Conservation (phyloP, 2,888 invertebrate species). For the Idaea biselata region DNA sequence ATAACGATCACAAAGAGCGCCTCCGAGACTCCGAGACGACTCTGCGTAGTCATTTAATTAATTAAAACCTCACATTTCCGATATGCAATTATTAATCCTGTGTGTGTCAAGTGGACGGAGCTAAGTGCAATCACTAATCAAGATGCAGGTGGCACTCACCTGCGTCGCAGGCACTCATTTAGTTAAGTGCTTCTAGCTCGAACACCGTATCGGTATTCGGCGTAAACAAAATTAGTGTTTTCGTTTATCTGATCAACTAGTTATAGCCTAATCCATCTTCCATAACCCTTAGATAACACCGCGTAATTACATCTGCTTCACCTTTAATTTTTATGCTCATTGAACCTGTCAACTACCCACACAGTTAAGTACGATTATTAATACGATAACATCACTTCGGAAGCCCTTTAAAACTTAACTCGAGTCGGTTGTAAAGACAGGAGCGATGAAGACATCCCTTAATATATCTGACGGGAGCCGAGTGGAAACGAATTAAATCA, state of each 20-base stretch:
- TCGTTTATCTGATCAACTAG: slow-evolving; percentile 21
- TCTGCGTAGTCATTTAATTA: slow-evolving; percentile 57
- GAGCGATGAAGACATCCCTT: slow-evolving; percentile 58
- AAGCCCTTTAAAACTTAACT: slow-evolving; percentile 27
- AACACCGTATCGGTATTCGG: slow-evolving; percentile 35
- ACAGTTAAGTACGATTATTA: not conserved
- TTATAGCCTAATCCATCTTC: slow-evolving; percentile 26
- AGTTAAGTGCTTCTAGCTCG: slow-evolving; percentile 54
- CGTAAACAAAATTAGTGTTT: slow-evolving; percentile 49
- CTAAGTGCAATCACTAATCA: slow-evolving; percentile 71
- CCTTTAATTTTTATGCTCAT: slow-evolving; percentile 20
- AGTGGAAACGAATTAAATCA: slow-evolving; percentile 74
- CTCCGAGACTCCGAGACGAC: slow-evolving; percentile 30
- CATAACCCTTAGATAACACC: not conserved
- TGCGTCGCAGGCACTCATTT: slow-evolving; percentile 54
- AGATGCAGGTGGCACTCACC: slow-evolving; percentile 72
- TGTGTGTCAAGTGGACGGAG: slow-evolving; percentile 55
- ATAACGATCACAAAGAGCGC: slow-evolving; percentile 41
- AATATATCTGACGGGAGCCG: slow-evolving; percentile 54
- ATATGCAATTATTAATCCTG: slow-evolving; percentile 62
- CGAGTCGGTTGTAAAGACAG: slow-evolving; percentile 31
- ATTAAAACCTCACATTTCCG: slow-evolving; percentile 64
- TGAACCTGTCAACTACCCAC: not conserved
- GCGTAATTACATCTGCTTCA: slow-evolving; percentile 22
- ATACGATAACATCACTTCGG: not conserved